Conservation (phyloP, 2,797 vertebrate genomes). For the Xerus rutilus region DNA sequence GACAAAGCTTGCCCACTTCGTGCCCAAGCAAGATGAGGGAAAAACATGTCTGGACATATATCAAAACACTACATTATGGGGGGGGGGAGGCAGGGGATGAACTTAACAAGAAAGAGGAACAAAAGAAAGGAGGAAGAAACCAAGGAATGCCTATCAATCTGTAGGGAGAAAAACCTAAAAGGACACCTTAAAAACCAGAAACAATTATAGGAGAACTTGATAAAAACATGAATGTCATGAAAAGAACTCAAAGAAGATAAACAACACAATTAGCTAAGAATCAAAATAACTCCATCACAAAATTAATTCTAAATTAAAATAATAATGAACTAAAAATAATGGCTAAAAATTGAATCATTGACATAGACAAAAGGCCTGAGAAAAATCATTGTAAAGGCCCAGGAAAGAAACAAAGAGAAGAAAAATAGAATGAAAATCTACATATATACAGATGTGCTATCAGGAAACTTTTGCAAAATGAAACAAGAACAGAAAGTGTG, state of each 20-base stretch:
- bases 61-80: background rate
- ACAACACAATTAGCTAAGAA: slow-evolving; percentile 5
- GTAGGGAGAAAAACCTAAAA: background rate
- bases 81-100: background rate
- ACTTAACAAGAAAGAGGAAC: background rate
- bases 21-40: background rate
- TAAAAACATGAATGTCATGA: background rate
- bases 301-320: slow-evolving; percentile 28
- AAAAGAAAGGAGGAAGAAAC: background rate
- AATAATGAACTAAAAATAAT: background rate
- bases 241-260: slow-evolving; percentile 15
- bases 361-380: background rate
- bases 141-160: background rate
- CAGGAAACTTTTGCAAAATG: background rate
- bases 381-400: background rate
- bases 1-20: background rate
- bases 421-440: background rate
- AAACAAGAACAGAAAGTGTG: background rate
- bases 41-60: background rate
- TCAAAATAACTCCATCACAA: background rate
- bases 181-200: background rate
- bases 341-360: background rate
- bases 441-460: too few species aligned
- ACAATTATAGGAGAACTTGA: background rate
- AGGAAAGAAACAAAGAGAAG: background rate